phyloP scores from a whole-genome alignment of 2,888 invertebrate species.

The Metopia argyrocephala region DNA sequence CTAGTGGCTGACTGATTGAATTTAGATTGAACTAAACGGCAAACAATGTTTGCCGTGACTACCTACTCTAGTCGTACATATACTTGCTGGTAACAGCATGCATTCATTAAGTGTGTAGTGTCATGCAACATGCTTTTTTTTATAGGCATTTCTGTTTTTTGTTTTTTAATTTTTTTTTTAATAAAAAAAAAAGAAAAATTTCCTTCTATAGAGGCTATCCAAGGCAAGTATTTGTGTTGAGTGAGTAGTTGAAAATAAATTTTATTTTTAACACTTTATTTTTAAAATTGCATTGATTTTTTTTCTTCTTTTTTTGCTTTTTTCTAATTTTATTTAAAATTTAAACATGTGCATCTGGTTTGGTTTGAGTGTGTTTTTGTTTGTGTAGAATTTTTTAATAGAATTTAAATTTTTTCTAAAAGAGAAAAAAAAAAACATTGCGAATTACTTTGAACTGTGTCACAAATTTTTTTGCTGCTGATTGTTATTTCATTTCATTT shows the following conservation, averaged over 20 bases:
- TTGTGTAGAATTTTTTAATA: not conserved
- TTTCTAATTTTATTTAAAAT: slow-evolving; percentile 34
- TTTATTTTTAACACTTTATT: slow-evolving; percentile 47
- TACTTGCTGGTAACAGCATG: too few species aligned
- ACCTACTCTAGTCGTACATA: too few species aligned
- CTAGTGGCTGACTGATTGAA: not conserved
- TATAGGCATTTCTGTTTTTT: not conserved
- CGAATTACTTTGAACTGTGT: slow-evolving; percentile 60
- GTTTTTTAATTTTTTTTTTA: not conserved
- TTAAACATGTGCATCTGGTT: slow-evolving; percentile 53
- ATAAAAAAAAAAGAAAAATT: too few species aligned
- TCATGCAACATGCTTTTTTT: slow-evolving; percentile 31
- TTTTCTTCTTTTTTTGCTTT: slow-evolving; percentile 3
- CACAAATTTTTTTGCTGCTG: slow-evolving; percentile 37
- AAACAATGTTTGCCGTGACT: too few species aligned
- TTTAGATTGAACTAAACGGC: not conserved
- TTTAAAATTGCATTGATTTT: slow-evolving; percentile 4
- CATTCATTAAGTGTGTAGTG: not conserved
- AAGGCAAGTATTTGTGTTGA: slow-evolving; percentile 21
- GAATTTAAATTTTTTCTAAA: not conserved
- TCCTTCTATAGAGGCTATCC: slow-evolving; percentile 5
- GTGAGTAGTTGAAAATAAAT: slow-evolving; percentile 48
- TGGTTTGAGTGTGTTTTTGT: slow-evolving; percentile 28
- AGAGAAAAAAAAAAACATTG: slow-evolving; percentile 11
- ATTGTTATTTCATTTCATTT: slow-evolving; percentile 27